A percentile compares a stretch with the other conserved stretches of the same genome.
phyloP scores from a whole-genome alignment of 2,797 vertebrate genomes.

The Acrocephalus scirpaceus region DNA sequence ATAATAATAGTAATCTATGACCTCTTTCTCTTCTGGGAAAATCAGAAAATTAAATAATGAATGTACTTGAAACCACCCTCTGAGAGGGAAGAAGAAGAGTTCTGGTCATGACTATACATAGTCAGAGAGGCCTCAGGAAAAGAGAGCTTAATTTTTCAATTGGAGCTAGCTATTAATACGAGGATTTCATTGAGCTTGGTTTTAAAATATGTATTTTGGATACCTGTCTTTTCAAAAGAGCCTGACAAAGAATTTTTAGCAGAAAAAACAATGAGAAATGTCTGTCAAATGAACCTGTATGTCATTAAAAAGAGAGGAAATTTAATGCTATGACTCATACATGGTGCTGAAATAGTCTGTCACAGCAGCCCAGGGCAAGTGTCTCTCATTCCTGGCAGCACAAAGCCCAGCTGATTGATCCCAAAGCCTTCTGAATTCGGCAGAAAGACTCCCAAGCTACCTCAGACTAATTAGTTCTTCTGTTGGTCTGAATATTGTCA shows the following conservation, averaged over 20 bases:
- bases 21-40: neutral
- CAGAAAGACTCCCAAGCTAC: neutral
- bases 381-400: neutral
- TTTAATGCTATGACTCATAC: neutral
- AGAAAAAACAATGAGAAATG: neutral
- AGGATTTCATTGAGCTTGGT: neutral
- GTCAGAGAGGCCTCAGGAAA: neutral
- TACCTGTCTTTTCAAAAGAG: neutral
- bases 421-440: neutral
- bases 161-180: neutral
- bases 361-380: constrained; percentile 7
- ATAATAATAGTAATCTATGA: neutral
- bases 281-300: constrained; percentile 1
- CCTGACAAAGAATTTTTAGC: neutral
- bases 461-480: constrained; percentile 37
- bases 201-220: constrained; percentile 33
- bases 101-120: neutral
- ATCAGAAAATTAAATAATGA: neutral
- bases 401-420: constrained; percentile 12
- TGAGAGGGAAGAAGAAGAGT: neutral
- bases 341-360: neutral
- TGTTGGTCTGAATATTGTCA: neutral
- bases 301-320: neutral
- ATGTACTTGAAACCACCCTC: neutral
- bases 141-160: neutral